A percentile compares a stretch with the other conserved stretches of the same genome.
Conservation (phyloP, 1,140 invertebrate species). For the Mya arenaria region DNA sequence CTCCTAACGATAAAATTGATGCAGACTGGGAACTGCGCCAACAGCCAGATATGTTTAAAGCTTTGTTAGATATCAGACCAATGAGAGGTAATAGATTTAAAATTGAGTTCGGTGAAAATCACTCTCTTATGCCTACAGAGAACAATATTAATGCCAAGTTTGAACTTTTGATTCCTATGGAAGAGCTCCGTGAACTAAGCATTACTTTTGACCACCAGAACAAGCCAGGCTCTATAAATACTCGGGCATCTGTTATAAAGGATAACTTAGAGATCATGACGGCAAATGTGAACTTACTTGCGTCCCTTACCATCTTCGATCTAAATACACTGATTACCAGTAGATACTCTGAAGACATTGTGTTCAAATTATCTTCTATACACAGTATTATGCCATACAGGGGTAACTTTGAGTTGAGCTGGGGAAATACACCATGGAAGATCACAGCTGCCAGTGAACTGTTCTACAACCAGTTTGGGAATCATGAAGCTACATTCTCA, state of each 20-base stretch:
- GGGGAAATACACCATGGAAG: slow-evolving; percentile 49
- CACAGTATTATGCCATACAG: slow-evolving; percentile 60
- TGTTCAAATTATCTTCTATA: slow-evolving; percentile 44
- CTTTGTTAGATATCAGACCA: slow-evolving; percentile 29
- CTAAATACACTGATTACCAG: slow-evolving; percentile 50
- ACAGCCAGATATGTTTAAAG: not conserved
- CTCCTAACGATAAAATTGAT: slow-evolving; percentile 55
- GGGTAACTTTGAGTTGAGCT: slow-evolving; percentile 46
- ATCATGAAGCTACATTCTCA: slow-evolving; percentile 45
- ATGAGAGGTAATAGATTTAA: slow-evolving; percentile 37
- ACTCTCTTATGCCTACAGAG: not conserved
- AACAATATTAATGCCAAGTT: slow-evolving; percentile 19
- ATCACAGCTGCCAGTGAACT: slow-evolving; percentile 31
- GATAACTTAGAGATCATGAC: slow-evolving; percentile 59
- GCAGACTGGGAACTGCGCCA: slow-evolving; percentile 25
- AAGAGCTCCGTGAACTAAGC: slow-evolving; percentile 9
- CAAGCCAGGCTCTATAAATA: slow-evolving; percentile 53
- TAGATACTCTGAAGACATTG: slow-evolving; percentile 57
- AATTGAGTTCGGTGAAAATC: slow-evolving; percentile 24
- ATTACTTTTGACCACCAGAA: slow-evolving; percentile 58
- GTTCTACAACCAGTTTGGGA: slow-evolving; percentile 41
- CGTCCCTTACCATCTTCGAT: slow-evolving; percentile 28
- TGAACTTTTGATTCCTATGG: slow-evolving; percentile 42
- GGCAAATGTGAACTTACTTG: slow-evolving; percentile 46
- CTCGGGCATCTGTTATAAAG: slow-evolving; percentile 30